Base-by-base conservation (phyloP, 2,797 vertebrate species). In the Macroramphosus scolopax region DNA sequence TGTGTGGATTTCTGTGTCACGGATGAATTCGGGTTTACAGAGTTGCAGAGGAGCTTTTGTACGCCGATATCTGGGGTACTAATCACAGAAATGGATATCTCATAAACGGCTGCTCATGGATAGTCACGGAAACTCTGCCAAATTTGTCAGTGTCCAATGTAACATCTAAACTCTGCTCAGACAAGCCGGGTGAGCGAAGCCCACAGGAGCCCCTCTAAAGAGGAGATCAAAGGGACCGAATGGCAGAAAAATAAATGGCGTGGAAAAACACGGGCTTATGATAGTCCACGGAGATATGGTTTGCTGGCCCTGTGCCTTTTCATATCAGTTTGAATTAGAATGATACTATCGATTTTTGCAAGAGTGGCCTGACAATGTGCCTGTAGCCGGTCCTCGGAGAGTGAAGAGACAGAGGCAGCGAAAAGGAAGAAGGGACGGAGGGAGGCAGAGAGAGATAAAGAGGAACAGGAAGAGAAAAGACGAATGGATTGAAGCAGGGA, bases 291-390 rank as follows among this genome's bases (percentile, higher is more conserved):
- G 74, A 82, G 77, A 75, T 75, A 73, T 41, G 47, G 42, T 53
- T 60, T 60, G 61, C 71, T 68, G 67, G 80, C 75, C 60, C 50
- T 42, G 41, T 75, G 81, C 73, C 75, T 81, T 85, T 85, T 83
- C 77, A 82, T 80, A 83, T 81, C 77, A 79, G 59, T 76, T 82
- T 80, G 80, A 83, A 83, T 85, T 81, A 76, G 72, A 84, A 83
- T 83, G 59, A 82, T 77, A 74, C 70, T 81, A 87, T 85, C 74
- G 81, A 87, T 87, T 84, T 86, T 75, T 57, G 66, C 50, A 53
- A 66, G 43, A 55, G 66, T 39, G 2, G 70, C 64, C 57, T 63
- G 75, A 80, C 79, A 78, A 76, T 59, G 52, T 4, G 68, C 68
- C 82, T 68, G 63, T 49, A 72, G 77, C 54, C 46, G 50, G 65